Evolutionary conservation across 2,888 invertebrate genomes (phyloP).

Genomic region (Germaria angustata): DNA sequence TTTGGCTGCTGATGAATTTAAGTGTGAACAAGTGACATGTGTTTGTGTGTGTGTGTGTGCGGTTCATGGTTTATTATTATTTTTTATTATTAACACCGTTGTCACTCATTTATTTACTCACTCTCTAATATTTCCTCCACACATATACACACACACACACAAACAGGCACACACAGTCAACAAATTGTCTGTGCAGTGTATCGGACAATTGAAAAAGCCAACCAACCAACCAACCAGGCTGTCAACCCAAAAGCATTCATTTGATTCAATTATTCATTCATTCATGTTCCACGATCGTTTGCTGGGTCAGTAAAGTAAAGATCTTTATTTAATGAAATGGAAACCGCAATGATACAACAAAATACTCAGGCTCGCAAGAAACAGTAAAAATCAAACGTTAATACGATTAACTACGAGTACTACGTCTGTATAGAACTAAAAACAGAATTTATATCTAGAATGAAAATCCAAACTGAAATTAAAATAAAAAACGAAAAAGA

Average conservation of each 20-base stretch:
- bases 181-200: not conserved
- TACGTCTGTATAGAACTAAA: conserved; percentile 18
- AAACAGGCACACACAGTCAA: too few species aligned
- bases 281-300: conserved; percentile 51
- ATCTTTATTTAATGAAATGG: conserved; percentile 36
- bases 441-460: conserved; percentile 17
- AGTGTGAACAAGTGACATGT: conserved; percentile 13
- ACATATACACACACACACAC: too few species aligned
- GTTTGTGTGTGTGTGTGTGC: not conserved
- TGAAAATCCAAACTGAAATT: conserved; percentile 13
- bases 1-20: conserved; percentile 18
- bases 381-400: conserved; percentile 60
- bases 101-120: conserved; percentile 16
- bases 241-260: not conserved
- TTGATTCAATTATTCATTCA: conserved; percentile 22
- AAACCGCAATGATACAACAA: conserved; percentile 54
- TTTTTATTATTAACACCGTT: conserved; percentile 46
- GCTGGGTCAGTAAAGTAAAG: conserved; percentile 45
- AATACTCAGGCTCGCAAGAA: conserved; percentile 26
- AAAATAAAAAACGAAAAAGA: conserved; percentile 31
- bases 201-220: not conserved
- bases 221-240: not conserved
- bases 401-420: conserved; percentile 54
- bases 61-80: conserved; percentile 8
- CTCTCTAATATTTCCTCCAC: conserved; percentile 8